phyloP scores from a whole-genome alignment of 2,113 vertebrate species.

The Crotophaga sulcirostris region DNA sequence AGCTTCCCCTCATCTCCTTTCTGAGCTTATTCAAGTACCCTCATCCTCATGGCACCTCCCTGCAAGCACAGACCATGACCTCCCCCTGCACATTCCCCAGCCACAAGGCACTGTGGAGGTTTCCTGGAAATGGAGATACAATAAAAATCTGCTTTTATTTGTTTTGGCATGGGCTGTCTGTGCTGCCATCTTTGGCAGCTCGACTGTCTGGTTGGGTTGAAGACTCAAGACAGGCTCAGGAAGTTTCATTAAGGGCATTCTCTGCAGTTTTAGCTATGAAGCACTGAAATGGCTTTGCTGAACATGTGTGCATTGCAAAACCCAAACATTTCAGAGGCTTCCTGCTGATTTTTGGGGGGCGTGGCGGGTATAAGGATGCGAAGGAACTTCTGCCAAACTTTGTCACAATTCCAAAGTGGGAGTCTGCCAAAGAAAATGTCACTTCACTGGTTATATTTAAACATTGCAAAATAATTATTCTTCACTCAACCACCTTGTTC shows the following conservation, averaged over 20 bases:
- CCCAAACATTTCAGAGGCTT: background rate
- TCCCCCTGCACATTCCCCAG: background rate
- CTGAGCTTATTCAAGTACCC: background rate
- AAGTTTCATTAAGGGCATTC: background rate
- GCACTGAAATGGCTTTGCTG: background rate
- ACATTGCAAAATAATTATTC: background rate
- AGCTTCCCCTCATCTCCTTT: background rate
- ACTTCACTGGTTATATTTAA: background rate
- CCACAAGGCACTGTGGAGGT: background rate
- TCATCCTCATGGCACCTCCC: background rate
- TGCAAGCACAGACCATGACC: background rate
- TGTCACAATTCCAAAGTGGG: background rate
- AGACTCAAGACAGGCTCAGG: background rate
- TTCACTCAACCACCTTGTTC: background rate
- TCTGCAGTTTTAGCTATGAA: background rate
- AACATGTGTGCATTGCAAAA: background rate
- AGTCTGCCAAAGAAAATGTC: slow-evolving; percentile 5
- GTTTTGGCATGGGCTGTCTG: background rate
- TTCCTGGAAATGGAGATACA: background rate
- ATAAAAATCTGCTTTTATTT: background rate
- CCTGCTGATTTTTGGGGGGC: background rate
- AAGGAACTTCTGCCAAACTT: background rate
- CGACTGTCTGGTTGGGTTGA: background rate
- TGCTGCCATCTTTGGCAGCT: background rate
- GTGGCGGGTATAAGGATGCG: background rate